Percentiles rank a stretch among this genome's conserved stretches.
Conservation (phyloP, 1,140 invertebrate genomes). For the Sipha flava region DNA sequence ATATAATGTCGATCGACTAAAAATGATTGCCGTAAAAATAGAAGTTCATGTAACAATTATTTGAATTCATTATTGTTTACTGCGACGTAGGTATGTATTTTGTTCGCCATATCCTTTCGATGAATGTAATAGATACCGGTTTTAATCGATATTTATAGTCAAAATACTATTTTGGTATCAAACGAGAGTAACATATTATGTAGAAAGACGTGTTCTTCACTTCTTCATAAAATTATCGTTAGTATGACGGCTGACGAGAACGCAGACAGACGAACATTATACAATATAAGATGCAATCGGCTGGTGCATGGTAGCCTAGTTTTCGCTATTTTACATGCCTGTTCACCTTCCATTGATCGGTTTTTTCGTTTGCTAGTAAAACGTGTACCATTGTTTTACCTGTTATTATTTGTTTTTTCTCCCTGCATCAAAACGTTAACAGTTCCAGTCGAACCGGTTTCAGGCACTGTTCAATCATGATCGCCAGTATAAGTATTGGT, state of each 20-base stretch:
- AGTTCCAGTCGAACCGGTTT: conserved; percentile 21
- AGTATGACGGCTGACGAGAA: no score
- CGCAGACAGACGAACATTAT: neutral
- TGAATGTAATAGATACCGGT: no score
- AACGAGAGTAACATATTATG: no score
- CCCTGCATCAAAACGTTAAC: neutral
- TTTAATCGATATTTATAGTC: no score
- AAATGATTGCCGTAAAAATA: no score
- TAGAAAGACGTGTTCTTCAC: neutral
- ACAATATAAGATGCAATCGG: neutral
- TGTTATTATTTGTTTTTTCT: conserved; percentile 11
- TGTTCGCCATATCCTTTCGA: no score
- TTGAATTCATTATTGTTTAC: no score
- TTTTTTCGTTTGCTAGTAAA: neutral
- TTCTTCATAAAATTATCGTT: neutral
- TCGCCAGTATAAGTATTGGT: neutral
- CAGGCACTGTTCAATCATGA: neutral
- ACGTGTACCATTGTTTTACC: conserved; percentile 8
- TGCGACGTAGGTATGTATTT: no score
- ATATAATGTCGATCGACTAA: no score
- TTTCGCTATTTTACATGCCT: conserved; percentile 26
- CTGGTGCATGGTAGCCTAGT: neutral
- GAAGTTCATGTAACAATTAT: no score
- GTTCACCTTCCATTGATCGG: conserved; percentile 13
- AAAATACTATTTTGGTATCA: no score